Evolutionary conservation across 2,797 vertebrate genomes (phyloP), one percentile per base, ranked within the genome.

Genomic region (Huso huso): DNA sequence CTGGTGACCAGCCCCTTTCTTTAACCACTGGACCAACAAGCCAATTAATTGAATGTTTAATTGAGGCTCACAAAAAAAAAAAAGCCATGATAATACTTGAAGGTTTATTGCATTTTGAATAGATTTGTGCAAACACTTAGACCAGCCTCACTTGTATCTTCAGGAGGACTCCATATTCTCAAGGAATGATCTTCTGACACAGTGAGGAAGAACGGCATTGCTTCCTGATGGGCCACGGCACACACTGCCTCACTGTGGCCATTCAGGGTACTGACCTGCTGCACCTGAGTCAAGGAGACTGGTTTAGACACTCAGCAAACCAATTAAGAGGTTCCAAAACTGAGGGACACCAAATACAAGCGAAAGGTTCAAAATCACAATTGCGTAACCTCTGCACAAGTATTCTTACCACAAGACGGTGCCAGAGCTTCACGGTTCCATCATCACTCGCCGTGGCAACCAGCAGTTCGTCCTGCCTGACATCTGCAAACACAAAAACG

Each of bases 371-470:
- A 12, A 6, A 6, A 37, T 49, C 1, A 23, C 10, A 11, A 7
- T 57, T 1, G 13, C 13, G 23, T 57, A 23, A 11, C 51, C 13
- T 52, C 51, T 13, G 18, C 12, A 65, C n/a, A 51, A 50, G 18
- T 12, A n/a, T 12, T 60, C 70, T 74, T 69, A 95, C 94, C 91
- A 87, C 80, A 37, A 94, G 80, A 1, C 93, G 93, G 63, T 89
- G 85, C 93, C 93, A 95, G 59, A 94, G 73, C 67, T 85, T 81
- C 65, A 90, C 85, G 6, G 80, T 83, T 64, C 92, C 91, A 55
- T 96, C 93, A 49, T 88, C 81, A 48, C 91, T 91, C 0, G 85
- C 86, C 1, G 91, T 92, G 65, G 87, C 70, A 68, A 93, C 86
- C 3, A 87, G 75, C 70, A 90, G 67, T 2, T 86, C 81, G n/a